Base-by-base conservation (phyloP, 2,888 invertebrate genomes). In the Caenorhabditis sp. region DNA sequence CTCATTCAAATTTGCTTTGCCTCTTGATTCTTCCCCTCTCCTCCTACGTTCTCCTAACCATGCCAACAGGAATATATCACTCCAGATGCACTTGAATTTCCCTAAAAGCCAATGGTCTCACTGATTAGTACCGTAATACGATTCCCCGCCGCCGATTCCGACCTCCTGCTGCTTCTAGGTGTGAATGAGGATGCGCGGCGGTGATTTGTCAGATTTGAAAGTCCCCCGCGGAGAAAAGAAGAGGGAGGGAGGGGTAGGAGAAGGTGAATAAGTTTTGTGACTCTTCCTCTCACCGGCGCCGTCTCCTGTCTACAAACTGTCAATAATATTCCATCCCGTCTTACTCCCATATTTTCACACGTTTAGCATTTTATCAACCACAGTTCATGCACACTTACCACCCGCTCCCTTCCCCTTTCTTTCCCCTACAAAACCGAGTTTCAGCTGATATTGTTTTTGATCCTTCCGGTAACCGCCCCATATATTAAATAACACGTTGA, bases 281-380 rank as follows among this genome's bases (percentile, higher is more conserved):
- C 56, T 66, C 48, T 56, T 37, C 37, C 55, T 61, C 50, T 41
- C 48, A 48, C 39, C 65, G 46, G 15, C 48, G 58, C 58, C 58
- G 52, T 17, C 50, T 37, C 39, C 65, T 11, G 56, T 56, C 55
- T 48, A 46, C 39, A 48, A 58, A 59, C 70, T 53, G 70, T 53
- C 59, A 56, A 56, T 56, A 56, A 56, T 56, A 66, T 56, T 48
- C 56, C 32, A 50, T 50, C 58, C 15, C 59, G 24, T 43, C 70
- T 45, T 59, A 59, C 59, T 30, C 58, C 59, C 59, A 70, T 70
- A 70, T 70, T 59, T 70, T 70, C 70, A 70, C 70, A 70, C 70
- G 70, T 70, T 70, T 70, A n/a, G 35, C 70, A 70, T 53, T 43
- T 45, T 70, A 70, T 59, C 70, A 59, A 50, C 32, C 46, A 58